Evolutionary conservation across 2,797 vertebrate species (phyloP), one percentile per base, ranked within the genome.

Genomic region (Hylomyscus alleni): DNA sequence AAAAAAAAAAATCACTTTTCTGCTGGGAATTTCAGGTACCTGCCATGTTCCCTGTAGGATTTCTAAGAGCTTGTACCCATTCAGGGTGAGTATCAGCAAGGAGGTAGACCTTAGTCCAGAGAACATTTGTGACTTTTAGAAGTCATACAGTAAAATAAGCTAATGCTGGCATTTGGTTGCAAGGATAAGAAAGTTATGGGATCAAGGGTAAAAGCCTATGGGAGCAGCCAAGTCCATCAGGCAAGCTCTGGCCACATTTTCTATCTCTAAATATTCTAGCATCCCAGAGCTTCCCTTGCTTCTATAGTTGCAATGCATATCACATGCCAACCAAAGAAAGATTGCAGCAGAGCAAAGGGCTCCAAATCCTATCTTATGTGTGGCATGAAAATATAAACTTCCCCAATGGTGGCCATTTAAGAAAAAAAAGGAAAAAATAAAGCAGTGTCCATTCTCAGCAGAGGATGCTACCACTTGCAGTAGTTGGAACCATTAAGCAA

Each of bases 121-220:
- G 76, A n/a, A 83, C 31, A 58, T 91, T 90, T 92, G 56, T 47
- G 69, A 80, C 20, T 40, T 94, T 95, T 72, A 90, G 86, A 84
- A 67, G 24, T 73, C 26, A 56, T n/a, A 87, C 9, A 50, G 22
- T 83, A 87, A 65, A 50, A 84, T 80, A 94, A 93, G 31, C 44
- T n/a, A 87, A 9, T 31, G 44, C 6, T 56, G 78, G 31, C 44
- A 77, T 76, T 73, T 56, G 67, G 69, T 60, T 60, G 5, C 1
- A 58, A 89, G 20, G 75, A 50, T 0, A 52, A 47, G 75, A 54
- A 11, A 11, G 26, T 54, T n/a, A 9, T 40, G 11, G 29, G 60
- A 80, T 65, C 8, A 69, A 94, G 47, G 47, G 4, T 17, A 83
- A 83, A 86, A 52, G 52, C 8, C 15, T 2, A 44, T 60, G 2